Evolutionary conservation across 1,140 invertebrate species (phyloP).

Genomic region (Heliothis virescens): DNA sequence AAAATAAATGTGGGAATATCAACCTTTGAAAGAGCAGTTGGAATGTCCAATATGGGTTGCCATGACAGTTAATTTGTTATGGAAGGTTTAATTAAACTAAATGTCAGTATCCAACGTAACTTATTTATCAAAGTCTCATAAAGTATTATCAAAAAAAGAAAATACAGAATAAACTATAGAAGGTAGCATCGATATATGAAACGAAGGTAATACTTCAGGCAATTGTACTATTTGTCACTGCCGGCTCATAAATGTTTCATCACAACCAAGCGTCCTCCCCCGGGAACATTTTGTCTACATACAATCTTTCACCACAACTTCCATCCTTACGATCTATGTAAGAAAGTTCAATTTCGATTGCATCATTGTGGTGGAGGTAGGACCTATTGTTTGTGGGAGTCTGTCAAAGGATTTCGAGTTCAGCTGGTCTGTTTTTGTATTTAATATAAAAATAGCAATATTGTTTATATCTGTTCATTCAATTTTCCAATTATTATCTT

Average conservation of each 20-base stretch:
- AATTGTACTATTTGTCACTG: conserved; percentile 44
- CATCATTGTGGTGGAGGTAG: neutral
- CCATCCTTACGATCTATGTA: conserved; percentile 12
- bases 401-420: conserved; percentile 32
- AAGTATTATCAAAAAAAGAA: neutral
- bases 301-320: conserved; percentile 6
- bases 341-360: conserved; percentile 37
- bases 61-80: too few relatives aligned
- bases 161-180: neutral
- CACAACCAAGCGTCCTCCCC: conserved; percentile 11
- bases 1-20: neutral
- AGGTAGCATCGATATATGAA: conserved; percentile 28
- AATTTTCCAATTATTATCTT: too few relatives aligned
- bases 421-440: conserved; percentile 17
- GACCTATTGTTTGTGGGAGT: conserved; percentile 10
- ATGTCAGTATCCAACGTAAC: too few relatives aligned
- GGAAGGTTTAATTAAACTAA: too few relatives aligned
- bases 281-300: conserved; percentile 31
- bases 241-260: conserved; percentile 47
- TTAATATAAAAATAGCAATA: neutral
- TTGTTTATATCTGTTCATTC: neutral
- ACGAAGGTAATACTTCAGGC: conserved; percentile 34
- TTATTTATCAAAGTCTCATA: neutral
- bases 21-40: too few relatives aligned
- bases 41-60: too few relatives aligned